Evolutionary conservation across 2,113 vertebrate species (phyloP), one percentile per base, ranked within the genome.

Genomic region (Percopsis transmontana): DNA sequence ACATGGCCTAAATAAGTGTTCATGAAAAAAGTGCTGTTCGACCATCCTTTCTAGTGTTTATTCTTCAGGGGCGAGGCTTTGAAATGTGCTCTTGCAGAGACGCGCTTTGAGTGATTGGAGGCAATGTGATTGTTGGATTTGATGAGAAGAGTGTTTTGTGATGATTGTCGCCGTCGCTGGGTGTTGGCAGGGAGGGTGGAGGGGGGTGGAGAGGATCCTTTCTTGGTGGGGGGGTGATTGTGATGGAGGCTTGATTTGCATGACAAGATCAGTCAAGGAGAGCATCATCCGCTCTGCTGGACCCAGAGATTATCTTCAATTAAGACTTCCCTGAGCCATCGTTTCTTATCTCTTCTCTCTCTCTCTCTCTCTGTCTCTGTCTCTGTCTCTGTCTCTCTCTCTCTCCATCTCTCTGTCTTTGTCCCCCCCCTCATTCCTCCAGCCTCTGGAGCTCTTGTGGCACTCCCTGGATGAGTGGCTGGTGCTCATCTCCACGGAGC

Each of bases 381-480:
- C 10, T 52, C 2, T 38, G 0, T 16, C 13, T 67, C 39, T 80
- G 10, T n/a, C 44, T 14, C 51, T 5, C 8, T 66, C 14, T 59
- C 58, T 72, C 38, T 76, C 21, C 65, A 5, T 55, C 38, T 9
- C 19, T 64, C 21, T 27, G 20, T 39, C 7, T 9, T 5, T 53
- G 1, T 24, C 21, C 3, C 54, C 20, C 38, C 21, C 9, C 23
- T 57, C 45, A n/a, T 39, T 33, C 86, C 41, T 85, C 74, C 73
- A 99, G 97, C 97, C 97, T 0, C 65, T 99, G 81, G 97, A 99
- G 88, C 90, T 98, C 71, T 94, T 99, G 58, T 99, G 97, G 97
- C 97, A 99, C 84, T 99, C 97, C 1, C 89, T 99, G 77, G 97
- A 99, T 27, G 97, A 99, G 84, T 99, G 97, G 97, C 90, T 99